Conservation (phyloP, 2,888 invertebrate genomes). For the Stenodema calcarata region DNA sequence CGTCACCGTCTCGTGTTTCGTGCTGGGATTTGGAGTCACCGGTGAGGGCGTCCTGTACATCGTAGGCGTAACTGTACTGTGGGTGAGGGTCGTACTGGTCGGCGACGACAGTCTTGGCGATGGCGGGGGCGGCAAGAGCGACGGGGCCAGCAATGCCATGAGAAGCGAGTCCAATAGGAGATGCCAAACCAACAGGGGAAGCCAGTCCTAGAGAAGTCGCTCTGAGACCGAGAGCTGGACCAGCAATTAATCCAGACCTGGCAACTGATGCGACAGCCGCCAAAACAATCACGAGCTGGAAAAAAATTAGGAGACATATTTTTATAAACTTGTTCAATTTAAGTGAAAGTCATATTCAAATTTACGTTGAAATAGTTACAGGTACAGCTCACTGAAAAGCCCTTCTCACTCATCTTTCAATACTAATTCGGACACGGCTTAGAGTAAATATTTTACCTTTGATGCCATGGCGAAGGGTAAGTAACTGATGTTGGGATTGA, state of each 20-base stretch:
- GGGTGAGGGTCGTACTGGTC: slow-evolving; percentile 37
- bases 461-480: background rate
- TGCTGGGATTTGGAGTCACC: slow-evolving; percentile 33
- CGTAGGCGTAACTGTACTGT: slow-evolving; percentile 37
- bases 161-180: slow-evolving; percentile 15
- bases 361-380: no score
- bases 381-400: no score
- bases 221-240: background rate
- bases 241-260: slow-evolving; percentile 6
- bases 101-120: slow-evolving; percentile 19
- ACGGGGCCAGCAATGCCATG: background rate
- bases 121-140: slow-evolving; percentile 1
- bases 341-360: no score
- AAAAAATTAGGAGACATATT: no score
- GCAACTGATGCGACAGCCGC: background rate
- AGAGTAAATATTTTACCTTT: background rate
- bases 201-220: slow-evolving; percentile 3
- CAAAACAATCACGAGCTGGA: slow-evolving; percentile 1
- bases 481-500: background rate
- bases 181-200: background rate
- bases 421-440: no score
- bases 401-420: no score
- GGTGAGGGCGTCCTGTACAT: slow-evolving; percentile 37
- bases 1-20: slow-evolving; percentile 16
- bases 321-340: no score